These are phyloP conservation scores for Epizoanthus ramosus DNA, from an alignment of 92 coral and sea anemone species.

Conservation along the genomic window DNA sequence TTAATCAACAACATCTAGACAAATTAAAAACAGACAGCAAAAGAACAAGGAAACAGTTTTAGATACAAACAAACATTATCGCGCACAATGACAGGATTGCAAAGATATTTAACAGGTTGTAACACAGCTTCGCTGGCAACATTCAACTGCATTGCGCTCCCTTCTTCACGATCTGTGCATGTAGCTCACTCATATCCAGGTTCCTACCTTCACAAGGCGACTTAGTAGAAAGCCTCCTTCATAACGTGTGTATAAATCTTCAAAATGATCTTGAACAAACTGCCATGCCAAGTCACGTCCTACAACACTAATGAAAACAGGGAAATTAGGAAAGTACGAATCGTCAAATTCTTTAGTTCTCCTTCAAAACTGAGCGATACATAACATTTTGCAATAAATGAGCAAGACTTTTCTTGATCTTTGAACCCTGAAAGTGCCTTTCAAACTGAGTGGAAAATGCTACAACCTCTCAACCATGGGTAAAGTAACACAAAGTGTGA, in stretches of 20 bases:
- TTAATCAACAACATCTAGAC: too few relatives aligned
- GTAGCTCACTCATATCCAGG: conserved; percentile 1
- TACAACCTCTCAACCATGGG: too few relatives aligned
- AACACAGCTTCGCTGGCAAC: too few relatives aligned
- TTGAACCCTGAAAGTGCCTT: too few relatives aligned
- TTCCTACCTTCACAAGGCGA: conserved; percentile 82
- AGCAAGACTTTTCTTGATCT: not conserved
- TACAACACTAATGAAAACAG: conserved; percentile 57
- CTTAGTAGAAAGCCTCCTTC: conserved; percentile 94
- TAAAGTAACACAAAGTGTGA: too few relatives aligned
- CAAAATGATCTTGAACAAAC: conserved; percentile 87
- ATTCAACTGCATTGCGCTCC: too few relatives aligned
- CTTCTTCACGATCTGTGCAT: not conserved
- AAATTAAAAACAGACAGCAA: too few relatives aligned
- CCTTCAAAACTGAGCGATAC: not conserved
- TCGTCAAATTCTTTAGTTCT: not conserved
- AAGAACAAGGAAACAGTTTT: too few relatives aligned
- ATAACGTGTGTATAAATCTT: conserved; percentile 76
- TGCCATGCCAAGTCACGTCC: conserved; percentile 97
- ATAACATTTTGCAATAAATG: not conserved
- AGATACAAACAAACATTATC: too few relatives aligned
- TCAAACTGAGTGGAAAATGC: too few relatives aligned
- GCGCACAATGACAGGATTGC: too few relatives aligned
- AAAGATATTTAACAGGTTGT: too few relatives aligned
- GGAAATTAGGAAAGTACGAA: not conserved